A percentile compares a stretch with the other conserved stretches of the same genome.
Conservation (phyloP, 2,797 vertebrate species). For the Kryptopterus vitreolus region DNA sequence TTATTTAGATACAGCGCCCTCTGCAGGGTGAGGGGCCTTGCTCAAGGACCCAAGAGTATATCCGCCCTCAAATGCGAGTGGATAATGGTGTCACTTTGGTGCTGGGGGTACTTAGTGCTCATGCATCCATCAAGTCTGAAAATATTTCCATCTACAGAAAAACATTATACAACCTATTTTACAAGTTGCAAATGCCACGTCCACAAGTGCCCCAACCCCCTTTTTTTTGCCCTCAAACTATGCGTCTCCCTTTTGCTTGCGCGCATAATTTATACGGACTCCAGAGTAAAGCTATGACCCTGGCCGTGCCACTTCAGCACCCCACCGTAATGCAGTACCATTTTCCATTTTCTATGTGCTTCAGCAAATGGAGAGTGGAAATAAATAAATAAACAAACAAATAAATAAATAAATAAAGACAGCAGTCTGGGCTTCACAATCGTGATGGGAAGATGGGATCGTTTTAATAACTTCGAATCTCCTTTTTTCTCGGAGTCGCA, state of each 20-base stretch:
- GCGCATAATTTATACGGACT: slow-evolving; percentile 5
- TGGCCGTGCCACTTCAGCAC: neutral
- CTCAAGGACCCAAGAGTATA: no score
- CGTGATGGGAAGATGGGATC: no score
- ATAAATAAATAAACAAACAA: no score
- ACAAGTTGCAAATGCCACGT: neutral
- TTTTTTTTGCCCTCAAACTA: neutral
- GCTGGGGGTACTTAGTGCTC: neutral
- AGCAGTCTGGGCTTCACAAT: neutral
- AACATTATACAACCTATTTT: neutral
- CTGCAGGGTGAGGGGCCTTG: no score
- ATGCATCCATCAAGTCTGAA: neutral
- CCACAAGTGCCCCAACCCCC: neutral
- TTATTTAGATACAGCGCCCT: no score
- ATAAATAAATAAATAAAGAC: neutral
- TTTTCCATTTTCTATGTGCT: neutral
- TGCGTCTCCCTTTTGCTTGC: neutral
- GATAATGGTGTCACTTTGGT: neutral
- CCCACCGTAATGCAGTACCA: neutral
- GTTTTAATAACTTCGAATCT: no score
- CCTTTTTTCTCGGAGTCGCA: no score
- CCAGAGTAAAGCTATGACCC: neutral
- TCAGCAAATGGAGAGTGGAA: neutral
- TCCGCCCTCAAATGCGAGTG: no score
- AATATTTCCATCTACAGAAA: neutral